Percentiles rank a stretch among this genome's conserved stretches.
Conservation (phyloP, 2,888 invertebrate genomes). For the Aleiodes leptofemur region DNA sequence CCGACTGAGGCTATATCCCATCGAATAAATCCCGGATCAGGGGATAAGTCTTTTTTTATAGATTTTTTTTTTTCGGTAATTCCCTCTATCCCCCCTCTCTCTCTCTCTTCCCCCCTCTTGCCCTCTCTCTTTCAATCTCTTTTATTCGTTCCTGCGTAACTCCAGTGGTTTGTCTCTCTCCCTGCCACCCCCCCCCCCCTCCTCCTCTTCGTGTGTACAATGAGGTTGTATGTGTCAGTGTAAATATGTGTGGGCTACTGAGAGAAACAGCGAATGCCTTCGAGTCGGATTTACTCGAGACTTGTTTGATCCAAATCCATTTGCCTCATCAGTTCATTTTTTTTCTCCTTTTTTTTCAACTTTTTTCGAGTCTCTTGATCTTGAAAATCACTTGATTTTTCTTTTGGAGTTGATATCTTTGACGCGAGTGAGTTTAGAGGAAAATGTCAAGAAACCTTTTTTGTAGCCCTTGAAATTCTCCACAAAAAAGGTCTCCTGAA, state of each 20-base stretch:
- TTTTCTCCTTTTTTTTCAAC: background rate
- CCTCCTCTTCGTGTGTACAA: background rate
- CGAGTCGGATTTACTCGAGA: slow-evolving; percentile 24
- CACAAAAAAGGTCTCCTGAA: too few relatives aligned
- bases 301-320: slow-evolving; percentile 3
- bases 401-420: too few relatives aligned
- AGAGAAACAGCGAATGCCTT: slow-evolving; percentile 35
- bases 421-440: too few relatives aligned
- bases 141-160: slow-evolving; percentile 14
- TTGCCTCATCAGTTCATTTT: background rate
- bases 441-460: too few relatives aligned
- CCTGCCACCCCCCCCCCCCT: background rate
- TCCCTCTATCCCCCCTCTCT: slow-evolving; percentile 37
- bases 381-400: background rate
- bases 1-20: slow-evolving; percentile 70
- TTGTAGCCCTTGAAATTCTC: too few relatives aligned
- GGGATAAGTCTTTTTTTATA: slow-evolving; percentile 73
- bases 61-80: slow-evolving; percentile 58
- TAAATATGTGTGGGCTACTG: slow-evolving; percentile 4
- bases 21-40: slow-evolving; percentile 76
- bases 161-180: background rate
- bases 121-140: too few relatives aligned
- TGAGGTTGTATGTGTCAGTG: background rate
- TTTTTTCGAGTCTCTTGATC: background rate
- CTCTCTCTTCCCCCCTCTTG: too few relatives aligned